Evolutionary conservation across 2,113 vertebrate genomes (phyloP).

Genomic region (Rhinichthys klamathensis): DNA sequence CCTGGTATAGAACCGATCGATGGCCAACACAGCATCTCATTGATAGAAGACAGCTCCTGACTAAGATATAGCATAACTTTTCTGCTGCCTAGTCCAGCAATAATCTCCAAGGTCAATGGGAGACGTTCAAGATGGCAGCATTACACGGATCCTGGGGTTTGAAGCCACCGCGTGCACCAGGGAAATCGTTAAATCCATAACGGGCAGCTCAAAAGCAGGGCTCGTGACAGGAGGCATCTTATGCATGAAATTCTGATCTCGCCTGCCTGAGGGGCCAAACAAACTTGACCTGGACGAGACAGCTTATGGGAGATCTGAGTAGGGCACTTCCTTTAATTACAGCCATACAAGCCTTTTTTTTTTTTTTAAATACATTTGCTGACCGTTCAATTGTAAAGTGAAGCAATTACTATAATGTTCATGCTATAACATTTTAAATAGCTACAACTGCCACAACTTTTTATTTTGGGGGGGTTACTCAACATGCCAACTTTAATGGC

Average conservation of each 20-base stretch:
- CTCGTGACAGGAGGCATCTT: slow-evolving; percentile 63
- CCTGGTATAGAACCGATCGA: slow-evolving; percentile 65
- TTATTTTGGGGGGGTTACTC: neutral
- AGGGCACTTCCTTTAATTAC: neutral
- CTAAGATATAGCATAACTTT: slow-evolving; percentile 64
- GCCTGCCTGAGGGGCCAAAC: slow-evolving; percentile 61
- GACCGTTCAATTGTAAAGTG: neutral
- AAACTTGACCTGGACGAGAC: slow-evolving; percentile 11
- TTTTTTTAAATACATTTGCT: slow-evolving; percentile 30
- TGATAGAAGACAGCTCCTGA: slow-evolving; percentile 65
- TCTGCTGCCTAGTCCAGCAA: slow-evolving; percentile 68
- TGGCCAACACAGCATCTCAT: slow-evolving; percentile 62
- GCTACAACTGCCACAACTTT: neutral
- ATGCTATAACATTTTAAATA: neutral
- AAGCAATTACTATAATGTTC: neutral
- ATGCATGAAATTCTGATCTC: slow-evolving; percentile 69
- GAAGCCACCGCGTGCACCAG: slow-evolving; percentile 60
- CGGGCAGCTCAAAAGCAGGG: slow-evolving; percentile 48
- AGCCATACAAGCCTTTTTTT: neutral
- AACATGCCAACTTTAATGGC: neutral
- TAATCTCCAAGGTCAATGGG: slow-evolving; percentile 74
- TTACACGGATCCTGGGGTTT: slow-evolving; percentile 65
- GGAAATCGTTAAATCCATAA: slow-evolving; percentile 75
- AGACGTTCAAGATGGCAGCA: slow-evolving; percentile 64
- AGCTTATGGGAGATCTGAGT: neutral